These are phyloP conservation scores for Tetrax tetrax DNA, from an alignment of 2,113 vertebrate species.

Conservation along the genomic window DNA sequence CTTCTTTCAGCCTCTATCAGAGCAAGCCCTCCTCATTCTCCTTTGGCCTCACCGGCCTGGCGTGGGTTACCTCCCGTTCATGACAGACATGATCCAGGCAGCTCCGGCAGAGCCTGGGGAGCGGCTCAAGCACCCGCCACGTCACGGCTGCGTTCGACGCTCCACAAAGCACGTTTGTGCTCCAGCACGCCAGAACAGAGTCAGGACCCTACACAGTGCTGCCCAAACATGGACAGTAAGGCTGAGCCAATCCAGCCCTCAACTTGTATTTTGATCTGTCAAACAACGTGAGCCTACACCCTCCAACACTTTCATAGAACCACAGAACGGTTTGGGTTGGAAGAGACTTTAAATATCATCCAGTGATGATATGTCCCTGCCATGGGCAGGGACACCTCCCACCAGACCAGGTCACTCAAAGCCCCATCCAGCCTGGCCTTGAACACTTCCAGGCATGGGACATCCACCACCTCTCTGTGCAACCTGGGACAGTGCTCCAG, in stretches of 20 bases:
- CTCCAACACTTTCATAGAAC: not conserved
- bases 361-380: too few species aligned
- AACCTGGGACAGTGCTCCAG: too few species aligned
- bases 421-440: too few species aligned
- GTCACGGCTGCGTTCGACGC: not conserved
- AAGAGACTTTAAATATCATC: too few species aligned
- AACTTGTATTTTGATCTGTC: accelerated
- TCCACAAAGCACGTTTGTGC: not conserved
- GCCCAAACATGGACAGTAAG: not conserved
- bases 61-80: not conserved
- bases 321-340: too few species aligned
- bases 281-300: not conserved
- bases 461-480: too few species aligned
- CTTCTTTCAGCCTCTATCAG: not conserved
- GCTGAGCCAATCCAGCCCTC: not conserved
- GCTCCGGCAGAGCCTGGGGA: not conserved
- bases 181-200: not conserved
- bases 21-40: accelerated
- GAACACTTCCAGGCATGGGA: too few species aligned
- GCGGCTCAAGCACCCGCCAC: not conserved
- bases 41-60: not conserved
- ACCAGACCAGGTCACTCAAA: too few species aligned
- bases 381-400: too few species aligned
- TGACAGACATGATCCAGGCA: accelerated
- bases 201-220: not conserved